Conservation (phyloP, 2,797 vertebrate species). For the Bryconaethiops microstoma region DNA sequence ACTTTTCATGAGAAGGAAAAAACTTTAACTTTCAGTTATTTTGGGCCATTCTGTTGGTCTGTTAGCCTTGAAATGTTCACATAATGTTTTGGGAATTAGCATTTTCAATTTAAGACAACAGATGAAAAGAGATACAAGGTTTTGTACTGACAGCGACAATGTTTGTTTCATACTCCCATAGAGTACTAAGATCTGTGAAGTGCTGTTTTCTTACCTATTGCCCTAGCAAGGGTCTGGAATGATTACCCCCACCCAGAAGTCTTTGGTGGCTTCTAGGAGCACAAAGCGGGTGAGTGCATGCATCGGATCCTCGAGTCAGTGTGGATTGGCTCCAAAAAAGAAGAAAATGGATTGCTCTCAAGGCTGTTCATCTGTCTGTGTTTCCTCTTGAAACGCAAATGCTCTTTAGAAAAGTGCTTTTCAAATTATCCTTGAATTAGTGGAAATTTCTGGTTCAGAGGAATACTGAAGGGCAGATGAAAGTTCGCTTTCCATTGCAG, state of each 20-base stretch:
- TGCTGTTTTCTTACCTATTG: constrained; percentile 50
- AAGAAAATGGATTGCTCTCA: constrained; percentile 48
- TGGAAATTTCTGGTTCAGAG: not conserved
- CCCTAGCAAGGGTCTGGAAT: constrained; percentile 69
- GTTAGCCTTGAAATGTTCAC: too few species aligned
- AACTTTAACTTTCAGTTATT: too few species aligned
- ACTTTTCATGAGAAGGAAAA: too few species aligned
- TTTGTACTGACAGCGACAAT: too few species aligned
- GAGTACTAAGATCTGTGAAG: constrained; percentile 29
- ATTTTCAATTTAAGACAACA: too few species aligned
- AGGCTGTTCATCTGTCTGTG: constrained; percentile 52
- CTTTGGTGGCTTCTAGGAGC: constrained; percentile 72
- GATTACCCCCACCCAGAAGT: constrained; percentile 72
- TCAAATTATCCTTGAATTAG: not conserved
- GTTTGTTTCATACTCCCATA: not conserved
- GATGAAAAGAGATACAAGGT: too few species aligned
- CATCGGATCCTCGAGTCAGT: constrained; percentile 46
- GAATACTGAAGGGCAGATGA: constrained; percentile 32
- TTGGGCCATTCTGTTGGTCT: too few species aligned
- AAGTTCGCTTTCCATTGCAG: constrained; percentile 41
- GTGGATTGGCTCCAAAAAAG: constrained; percentile 21
- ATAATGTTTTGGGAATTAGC: too few species aligned
- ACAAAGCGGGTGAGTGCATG: constrained; percentile 77
- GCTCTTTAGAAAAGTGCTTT: not conserved
- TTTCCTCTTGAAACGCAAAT: not conserved